A percentile compares a stretch with the other conserved stretches of the same genome.
Conservation (phyloP, 2,797 vertebrate genomes). For the Tragelaphus oryx region DNA sequence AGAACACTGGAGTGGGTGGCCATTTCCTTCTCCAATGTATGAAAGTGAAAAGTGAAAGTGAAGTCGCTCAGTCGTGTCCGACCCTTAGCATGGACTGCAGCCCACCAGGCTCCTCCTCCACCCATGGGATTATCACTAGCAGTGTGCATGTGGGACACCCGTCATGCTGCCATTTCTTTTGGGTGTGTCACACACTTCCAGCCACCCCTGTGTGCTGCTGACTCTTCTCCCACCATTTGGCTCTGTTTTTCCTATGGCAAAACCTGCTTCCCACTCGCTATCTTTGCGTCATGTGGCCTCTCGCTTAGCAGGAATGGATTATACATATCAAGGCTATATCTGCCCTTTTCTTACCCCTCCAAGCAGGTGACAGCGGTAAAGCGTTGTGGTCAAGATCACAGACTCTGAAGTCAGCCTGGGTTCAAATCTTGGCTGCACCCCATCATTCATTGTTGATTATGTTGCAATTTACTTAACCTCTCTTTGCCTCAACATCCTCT, state of each 20-base stretch:
- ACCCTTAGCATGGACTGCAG: too few species aligned
- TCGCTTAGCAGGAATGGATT: not conserved
- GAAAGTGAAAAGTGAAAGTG: too few species aligned
- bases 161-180: not conserved
- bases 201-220: not conserved
- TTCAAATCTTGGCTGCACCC: not conserved
- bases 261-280: not conserved
- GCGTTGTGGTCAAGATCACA: not conserved
- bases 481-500: not conserved
- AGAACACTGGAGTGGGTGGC: too few species aligned
- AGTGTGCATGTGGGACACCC: not conserved
- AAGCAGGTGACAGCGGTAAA: not conserved
- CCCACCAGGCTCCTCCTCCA: too few species aligned
- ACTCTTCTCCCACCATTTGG: not conserved
- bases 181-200: not conserved
- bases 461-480: not conserved
- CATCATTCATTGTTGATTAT: not conserved
- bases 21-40: too few species aligned
- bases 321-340: not conserved
- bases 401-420: not conserved
- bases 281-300: not conserved
- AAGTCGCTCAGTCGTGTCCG: too few species aligned
- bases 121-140: not conserved
- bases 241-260: not conserved
- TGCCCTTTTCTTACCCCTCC: not conserved